These are phyloP conservation scores for Eudemis profundana DNA, from an alignment of 2,888 invertebrate genomes.

Conservation along the genomic window DNA sequence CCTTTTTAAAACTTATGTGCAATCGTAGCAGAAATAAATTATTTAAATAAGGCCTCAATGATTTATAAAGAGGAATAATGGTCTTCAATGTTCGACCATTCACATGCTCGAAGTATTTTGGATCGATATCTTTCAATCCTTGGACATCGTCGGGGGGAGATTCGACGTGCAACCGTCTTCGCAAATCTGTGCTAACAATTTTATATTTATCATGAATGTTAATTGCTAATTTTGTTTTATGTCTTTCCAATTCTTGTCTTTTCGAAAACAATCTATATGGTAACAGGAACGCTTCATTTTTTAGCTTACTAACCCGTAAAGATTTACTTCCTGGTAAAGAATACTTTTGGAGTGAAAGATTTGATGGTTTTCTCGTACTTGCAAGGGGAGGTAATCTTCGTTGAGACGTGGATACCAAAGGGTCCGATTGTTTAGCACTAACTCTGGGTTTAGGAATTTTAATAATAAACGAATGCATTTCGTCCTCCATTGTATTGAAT, in stretches of 20 bases:
- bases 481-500: slow-evolving; percentile 53
- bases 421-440: slow-evolving; percentile 45
- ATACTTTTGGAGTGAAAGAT: slow-evolving; percentile 52
- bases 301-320: slow-evolving; percentile 53
- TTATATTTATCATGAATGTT: slow-evolving; percentile 63
- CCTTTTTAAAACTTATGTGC: slow-evolving; percentile 74
- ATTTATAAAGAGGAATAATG: slow-evolving; percentile 62
- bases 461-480: slow-evolving; percentile 55
- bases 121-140: slow-evolving; percentile 63
- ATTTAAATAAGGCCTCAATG: slow-evolving; percentile 58
- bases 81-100: slow-evolving; percentile 55
- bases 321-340: slow-evolving; percentile 54
- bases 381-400: slow-evolving; percentile 42
- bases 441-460: slow-evolving; percentile 56
- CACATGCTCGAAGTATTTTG: slow-evolving; percentile 61
- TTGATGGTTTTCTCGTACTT: slow-evolving; percentile 48
- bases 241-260: slow-evolving; percentile 55
- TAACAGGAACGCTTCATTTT: slow-evolving; percentile 60
- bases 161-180: slow-evolving; percentile 57
- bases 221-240: slow-evolving; percentile 55
- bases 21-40: slow-evolving; percentile 58
- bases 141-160: slow-evolving; percentile 56
- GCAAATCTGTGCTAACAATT: slow-evolving; percentile 58
- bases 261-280: slow-evolving; percentile 64
- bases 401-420: slow-evolving; percentile 46